Evolutionary conservation across 2,113 vertebrate species (phyloP).

Genomic region (Syrmaticus mikado): DNA sequence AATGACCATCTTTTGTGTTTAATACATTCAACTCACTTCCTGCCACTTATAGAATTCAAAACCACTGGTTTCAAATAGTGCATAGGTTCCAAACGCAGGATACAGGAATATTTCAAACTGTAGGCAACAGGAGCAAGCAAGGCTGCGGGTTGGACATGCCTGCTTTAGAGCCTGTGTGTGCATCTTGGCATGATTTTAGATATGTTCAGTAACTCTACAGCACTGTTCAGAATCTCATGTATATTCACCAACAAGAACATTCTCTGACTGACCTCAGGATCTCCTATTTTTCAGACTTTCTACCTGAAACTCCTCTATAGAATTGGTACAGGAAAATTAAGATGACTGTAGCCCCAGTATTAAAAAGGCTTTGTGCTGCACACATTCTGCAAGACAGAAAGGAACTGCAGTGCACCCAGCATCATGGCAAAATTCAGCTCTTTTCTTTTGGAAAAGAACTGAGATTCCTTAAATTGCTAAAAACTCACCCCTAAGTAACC

Average conservation of each 20-base stretch:
- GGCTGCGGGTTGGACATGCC: neutral
- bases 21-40: neutral
- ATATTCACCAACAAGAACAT: neutral
- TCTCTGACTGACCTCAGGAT: neutral
- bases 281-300: neutral
- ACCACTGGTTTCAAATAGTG: neutral
- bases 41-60: neutral
- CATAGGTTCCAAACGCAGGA: neutral
- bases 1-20: neutral
- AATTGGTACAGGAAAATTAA: neutral
- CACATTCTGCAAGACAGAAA: neutral
- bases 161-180: neutral
- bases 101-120: neutral
- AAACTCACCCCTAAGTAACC: neutral
- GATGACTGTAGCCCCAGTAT: neutral
- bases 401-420: neutral
- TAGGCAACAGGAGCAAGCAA: neutral
- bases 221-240: neutral
- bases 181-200: neutral
- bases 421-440: neutral
- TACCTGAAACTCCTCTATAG: neutral
- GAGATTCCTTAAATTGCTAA: neutral
- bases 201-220: neutral
- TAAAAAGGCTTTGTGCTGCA: neutral
- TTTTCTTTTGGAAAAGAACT: neutral